A percentile compares a stretch with the other conserved stretches of the same genome.
These are phyloP conservation scores for Antennarius maculatus DNA, from an alignment of 2,797 vertebrate species.

Conservation along the genomic window DNA sequence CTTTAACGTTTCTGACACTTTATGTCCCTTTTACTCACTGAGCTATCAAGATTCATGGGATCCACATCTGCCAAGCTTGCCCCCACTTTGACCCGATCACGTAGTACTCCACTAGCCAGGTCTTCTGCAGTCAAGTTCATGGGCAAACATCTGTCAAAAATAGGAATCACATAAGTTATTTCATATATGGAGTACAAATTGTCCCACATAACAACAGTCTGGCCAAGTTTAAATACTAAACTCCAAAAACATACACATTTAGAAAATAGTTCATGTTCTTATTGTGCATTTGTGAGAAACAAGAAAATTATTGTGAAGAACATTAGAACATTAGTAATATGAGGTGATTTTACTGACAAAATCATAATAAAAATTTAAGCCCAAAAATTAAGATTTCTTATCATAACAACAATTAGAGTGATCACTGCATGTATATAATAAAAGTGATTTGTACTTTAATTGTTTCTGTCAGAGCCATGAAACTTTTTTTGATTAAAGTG, in stretches of 20 bases:
- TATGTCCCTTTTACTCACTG: constrained; percentile 80
- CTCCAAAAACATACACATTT: too few species aligned
- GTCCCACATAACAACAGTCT: neutral
- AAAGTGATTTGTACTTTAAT: neutral
- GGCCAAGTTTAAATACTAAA: too few species aligned
- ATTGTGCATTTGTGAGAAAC: too few species aligned
- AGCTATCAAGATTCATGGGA: constrained; percentile 96
- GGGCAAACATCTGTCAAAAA: constrained; percentile 89
- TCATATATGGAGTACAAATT: neutral
- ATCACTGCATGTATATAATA: too few species aligned
- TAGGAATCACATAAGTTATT: neutral
- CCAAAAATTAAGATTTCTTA: too few species aligned
- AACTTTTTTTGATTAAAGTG: neutral
- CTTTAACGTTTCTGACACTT: neutral
- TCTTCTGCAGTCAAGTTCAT: constrained; percentile 96
- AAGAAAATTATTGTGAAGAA: too few species aligned
- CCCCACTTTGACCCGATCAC: constrained; percentile 95
- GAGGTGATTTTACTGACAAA: too few species aligned
- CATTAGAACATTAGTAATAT: too few species aligned
- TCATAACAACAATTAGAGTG: too few species aligned
- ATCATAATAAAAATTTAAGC: too few species aligned
- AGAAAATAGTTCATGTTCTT: too few species aligned
- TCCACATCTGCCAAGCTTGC: constrained; percentile 98
- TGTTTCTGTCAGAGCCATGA: neutral
- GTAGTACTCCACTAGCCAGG: constrained; percentile 91